Base-by-base conservation (phyloP, 2,797 vertebrate species). In the Nannoperca australis region DNA sequence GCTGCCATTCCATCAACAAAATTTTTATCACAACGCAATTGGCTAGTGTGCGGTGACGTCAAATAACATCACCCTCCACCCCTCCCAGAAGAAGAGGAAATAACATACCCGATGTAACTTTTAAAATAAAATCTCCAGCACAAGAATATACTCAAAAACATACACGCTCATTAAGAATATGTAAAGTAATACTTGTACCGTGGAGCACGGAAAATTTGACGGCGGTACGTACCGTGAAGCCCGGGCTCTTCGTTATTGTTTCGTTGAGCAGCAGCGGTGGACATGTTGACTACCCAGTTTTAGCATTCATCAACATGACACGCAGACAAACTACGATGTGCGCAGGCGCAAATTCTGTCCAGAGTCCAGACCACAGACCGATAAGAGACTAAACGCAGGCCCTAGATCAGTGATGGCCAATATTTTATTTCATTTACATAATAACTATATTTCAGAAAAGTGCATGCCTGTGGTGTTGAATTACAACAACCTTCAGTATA, bases 231-330 rank as follows among this genome's bases (percentile, higher is more conserved):
- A 96, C 96, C 95, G 83, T 96, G 94, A 51, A 96, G 94, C 24
- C 87, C 95, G 20, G 93, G 90, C 72, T 95, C 96, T 68, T 94
- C 95, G 91, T 94, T 95, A 92, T 95, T 96, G 92, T 95, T 95
- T 59, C 90, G 92, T 82, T 85, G 93, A 94, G 95, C 93, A 89
- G 94, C 92, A 80, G 93, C 88, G 88, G 93, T 89, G 74, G 95
- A 95, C 95, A 96, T 96, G 92, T 95, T 95, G 91, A 90, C 94
- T 89, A 85, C 78, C 76, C 90, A 85, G 87, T 68, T 79, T 76
- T 54, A 85, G 88, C 82, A 55, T 91, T 93, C 85, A 85, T 90
- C 91, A 92, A 91, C 91, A 92, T 83, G 78, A 92, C 89, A 74
- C 82, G 91, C 84, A 87, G 65, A 64, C 88, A 58, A 73, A 79